These are phyloP conservation scores for Neuroscelio doddi DNA, from an alignment of 2,888 invertebrate genomes.

Conservation along the genomic window DNA sequence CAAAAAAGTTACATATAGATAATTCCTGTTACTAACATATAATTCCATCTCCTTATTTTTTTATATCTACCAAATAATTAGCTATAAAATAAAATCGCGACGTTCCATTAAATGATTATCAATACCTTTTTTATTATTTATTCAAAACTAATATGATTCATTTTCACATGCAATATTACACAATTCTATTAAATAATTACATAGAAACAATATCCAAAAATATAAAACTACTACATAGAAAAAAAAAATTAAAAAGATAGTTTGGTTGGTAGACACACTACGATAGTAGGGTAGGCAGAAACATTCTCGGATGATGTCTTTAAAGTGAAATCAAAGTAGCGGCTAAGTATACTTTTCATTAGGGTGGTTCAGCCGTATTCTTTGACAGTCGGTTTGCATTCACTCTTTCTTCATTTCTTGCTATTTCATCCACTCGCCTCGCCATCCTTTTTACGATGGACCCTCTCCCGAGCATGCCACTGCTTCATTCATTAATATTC, in stretches of 20 bases:
- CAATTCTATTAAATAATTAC: too few species aligned
- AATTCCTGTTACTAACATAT: too few species aligned
- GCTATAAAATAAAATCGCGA: too few species aligned
- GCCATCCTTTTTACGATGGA: conserved; percentile 30
- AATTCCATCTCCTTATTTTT: too few species aligned
- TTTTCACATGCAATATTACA: too few species aligned
- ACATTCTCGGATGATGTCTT: conserved; percentile 45
- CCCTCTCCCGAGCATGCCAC: conserved; percentile 23
- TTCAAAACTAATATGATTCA: too few species aligned
- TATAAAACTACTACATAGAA: too few species aligned
- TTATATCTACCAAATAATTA: too few species aligned
- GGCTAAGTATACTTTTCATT: conserved; percentile 62
- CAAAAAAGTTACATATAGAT: too few species aligned
- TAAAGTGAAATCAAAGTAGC: conserved; percentile 61
- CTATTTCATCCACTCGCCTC: conserved; percentile 39
- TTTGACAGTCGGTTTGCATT: conserved; percentile 49
- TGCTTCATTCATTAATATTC: conserved; percentile 66
- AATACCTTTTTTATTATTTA: too few species aligned
- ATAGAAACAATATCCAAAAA: too few species aligned
- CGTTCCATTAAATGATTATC: too few species aligned
- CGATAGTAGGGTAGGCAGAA: conserved; percentile 9
- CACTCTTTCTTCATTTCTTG: conserved; percentile 41
- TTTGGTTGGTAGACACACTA: conserved; percentile 2
- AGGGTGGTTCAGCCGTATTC: conserved; percentile 55
- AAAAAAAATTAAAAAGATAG: conserved; percentile 30